Percentiles rank a stretch among this genome's conserved stretches.
These are phyloP conservation scores for zebrafish (Danio rerio) DNA, from an alignment of 2,113 vertebrate genomes.

Conservation along the genomic window GRCz12tu NC_133183.1:20192001-20192500, in stretches of 20 bases:
- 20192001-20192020: slow-evolving; percentile 6
- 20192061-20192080: slow-evolving; percentile 14
- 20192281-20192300: slow-evolving; percentile 64
- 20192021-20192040: slow-evolving; percentile 36
- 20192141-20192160: slow-evolving; percentile 19
- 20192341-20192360: slow-evolving; percentile 68
- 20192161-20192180: slow-evolving; percentile 2
- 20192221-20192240: neutral
- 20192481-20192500: slow-evolving; percentile 63
- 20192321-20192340: slow-evolving; percentile 71
- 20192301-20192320: slow-evolving; percentile 73
- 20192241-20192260: slow-evolving; percentile 66
- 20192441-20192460: slow-evolving; percentile 72
- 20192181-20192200: neutral
- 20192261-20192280: slow-evolving; percentile 61
- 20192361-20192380: slow-evolving; percentile 65
- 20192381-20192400: slow-evolving; percentile 67
- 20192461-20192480: slow-evolving; percentile 57
- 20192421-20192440: slow-evolving; percentile 77
- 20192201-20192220: slow-evolving; percentile 10
- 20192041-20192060: slow-evolving; percentile 29
- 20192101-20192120: slow-evolving; percentile 6
- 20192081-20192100: slow-evolving; percentile 6
- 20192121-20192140: slow-evolving; percentile 18
- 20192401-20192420: slow-evolving; percentile 59